These are phyloP conservation scores for Eleutherodactylus coqui DNA, from an alignment of 2,797 vertebrate species.

Conservation along the genomic window DNA sequence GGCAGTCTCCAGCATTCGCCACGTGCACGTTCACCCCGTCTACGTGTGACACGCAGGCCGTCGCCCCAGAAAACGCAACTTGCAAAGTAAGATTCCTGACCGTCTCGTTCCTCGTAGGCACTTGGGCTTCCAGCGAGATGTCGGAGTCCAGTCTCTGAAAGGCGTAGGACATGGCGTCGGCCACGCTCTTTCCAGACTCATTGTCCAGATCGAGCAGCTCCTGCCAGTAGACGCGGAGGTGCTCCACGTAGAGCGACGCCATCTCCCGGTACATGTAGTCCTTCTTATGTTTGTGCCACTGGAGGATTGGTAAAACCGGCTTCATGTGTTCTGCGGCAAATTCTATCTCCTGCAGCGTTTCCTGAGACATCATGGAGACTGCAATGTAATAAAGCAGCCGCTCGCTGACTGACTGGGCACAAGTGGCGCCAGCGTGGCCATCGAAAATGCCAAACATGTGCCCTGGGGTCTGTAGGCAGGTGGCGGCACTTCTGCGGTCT, in stretches of 20 bases:
- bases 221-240: conserved; percentile 94
- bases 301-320: conserved; percentile 85
- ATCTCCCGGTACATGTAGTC: conserved; percentile 85
- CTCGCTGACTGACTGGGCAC: conserved; percentile 92
- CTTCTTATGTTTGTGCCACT: conserved; percentile 87
- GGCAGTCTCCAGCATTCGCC: conserved; percentile 90
- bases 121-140: conserved; percentile 92
- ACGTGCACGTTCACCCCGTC: conserved; percentile 83
- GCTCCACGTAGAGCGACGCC: conserved; percentile 85
- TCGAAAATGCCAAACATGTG: conserved; percentile 95
- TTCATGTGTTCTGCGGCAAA: conserved; percentile 82
- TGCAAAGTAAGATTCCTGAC: conserved; percentile 88
- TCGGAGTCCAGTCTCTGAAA: conserved; percentile 91
- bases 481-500: conserved; percentile 88
- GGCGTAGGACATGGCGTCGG: conserved; percentile 84
- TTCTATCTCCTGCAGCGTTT: conserved; percentile 87
- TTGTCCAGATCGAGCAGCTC: conserved; percentile 85
- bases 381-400: conserved; percentile 90
- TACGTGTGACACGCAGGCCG: conserved; percentile 90
- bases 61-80: conserved; percentile 91
- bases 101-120: conserved; percentile 82
- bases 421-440: conserved; percentile 90
- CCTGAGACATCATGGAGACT: conserved; percentile 87
- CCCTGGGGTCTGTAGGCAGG: conserved; percentile 87
- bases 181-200: conserved; percentile 78